Evolutionary conservation across 2,888 invertebrate genomes (phyloP).

Genomic region (Pachymerium ferrugineum): DNA sequence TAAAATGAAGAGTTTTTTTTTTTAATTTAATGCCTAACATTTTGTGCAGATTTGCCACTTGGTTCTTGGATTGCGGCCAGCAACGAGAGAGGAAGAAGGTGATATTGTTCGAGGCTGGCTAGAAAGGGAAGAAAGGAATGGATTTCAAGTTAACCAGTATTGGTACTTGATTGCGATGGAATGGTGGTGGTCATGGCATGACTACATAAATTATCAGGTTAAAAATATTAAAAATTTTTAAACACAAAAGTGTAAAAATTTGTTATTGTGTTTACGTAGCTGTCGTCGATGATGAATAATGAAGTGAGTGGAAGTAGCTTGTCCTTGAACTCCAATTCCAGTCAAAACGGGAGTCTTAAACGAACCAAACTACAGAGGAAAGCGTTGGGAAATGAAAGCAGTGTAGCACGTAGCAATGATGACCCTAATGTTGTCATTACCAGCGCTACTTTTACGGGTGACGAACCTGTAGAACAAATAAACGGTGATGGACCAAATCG

Average conservation of each 20-base stretch:
- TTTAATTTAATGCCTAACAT: not conserved
- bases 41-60: conserved; percentile 69
- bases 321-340: not conserved
- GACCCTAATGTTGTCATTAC: conserved; percentile 38
- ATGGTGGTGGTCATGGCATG: conserved; percentile 81
- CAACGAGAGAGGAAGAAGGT: conserved; percentile 72
- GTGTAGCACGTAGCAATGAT: conserved; percentile 37
- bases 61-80: conserved; percentile 74
- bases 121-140: conserved; percentile 66
- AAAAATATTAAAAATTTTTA: not conserved
- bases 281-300: not conserved
- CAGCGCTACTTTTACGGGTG: conserved; percentile 37
- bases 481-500: conserved; percentile 35
- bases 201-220: conserved; percentile 55
- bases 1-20: not conserved
- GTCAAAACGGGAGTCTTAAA: conserved; percentile 38
- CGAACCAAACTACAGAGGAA: conserved; percentile 39
- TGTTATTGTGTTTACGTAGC: not conserved
- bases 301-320: not conserved
- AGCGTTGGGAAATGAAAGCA: conserved; percentile 35
- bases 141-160: conserved; percentile 73
- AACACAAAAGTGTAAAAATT: not conserved
- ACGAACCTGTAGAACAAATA: conserved; percentile 36
- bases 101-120: conserved; percentile 77
- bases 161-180: conserved; percentile 80